Evolutionary conservation across 2,888 invertebrate genomes (phyloP), one percentile per base, ranked within the genome.

Genomic region (Heliconius ismenius): DNA sequence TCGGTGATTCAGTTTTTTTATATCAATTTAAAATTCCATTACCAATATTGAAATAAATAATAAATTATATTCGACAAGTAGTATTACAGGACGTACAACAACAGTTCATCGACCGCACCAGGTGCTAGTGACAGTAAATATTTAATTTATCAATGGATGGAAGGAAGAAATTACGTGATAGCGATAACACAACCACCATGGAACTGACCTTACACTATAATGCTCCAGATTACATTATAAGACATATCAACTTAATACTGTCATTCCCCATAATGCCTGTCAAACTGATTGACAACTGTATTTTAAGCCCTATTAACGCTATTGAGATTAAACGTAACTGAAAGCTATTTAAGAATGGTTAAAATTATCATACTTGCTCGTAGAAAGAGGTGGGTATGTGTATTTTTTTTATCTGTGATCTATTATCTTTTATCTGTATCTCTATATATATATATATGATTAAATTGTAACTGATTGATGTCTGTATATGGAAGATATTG

Each of bases 151-250:
- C 90, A 87, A 88, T 88, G 89, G 89, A 88, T 88, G 89, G 89
- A 87, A 89, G 88, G 91, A 91, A 91, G 92, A 92, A 91, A 91
- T 91, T 90, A 89, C 84, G 84, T 79, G 86, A 86, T 86, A 86
- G 84, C 86, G 87, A 88, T 89, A 87, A 88, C 88, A 87, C 86
- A 83, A 82, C 82, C 82, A 86, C 84, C 85, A 88, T 84, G 83
- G 84, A 87, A 90, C 92, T 92, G 92, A 93, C 92, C 93, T 92
- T 86, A 88, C 91, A 91, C 90, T 91, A 92, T 89, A 80, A 83
- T 86, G 85, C 81, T 85, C 85, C 86, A 89, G 88, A 92, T 92
- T 92, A 87, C 87, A 84, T 83, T 85, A 83, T 86, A 86, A 87
- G 84, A 82, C 79, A 82, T 86, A 83, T 87, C 85, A 87, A 88